phyloP scores from a whole-genome alignment of 1,140 invertebrate genomes.

The Cotesia glomerata region DNA sequence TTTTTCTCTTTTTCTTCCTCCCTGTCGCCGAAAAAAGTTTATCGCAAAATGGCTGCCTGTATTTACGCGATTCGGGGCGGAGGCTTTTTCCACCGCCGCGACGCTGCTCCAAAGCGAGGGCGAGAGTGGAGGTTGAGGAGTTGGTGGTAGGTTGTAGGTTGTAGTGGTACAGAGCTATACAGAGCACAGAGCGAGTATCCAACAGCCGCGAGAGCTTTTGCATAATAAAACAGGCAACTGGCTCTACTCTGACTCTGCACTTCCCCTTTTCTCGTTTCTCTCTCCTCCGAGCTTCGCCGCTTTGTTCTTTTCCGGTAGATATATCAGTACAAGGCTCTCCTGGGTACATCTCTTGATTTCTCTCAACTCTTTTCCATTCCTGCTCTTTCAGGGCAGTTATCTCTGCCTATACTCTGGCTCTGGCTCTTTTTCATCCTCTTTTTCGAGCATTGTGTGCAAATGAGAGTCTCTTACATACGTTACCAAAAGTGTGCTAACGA shows the following conservation, averaged over 20 bases:
- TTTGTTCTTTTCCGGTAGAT: slow-evolving; percentile 23
- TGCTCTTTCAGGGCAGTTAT: slow-evolving; percentile 21
- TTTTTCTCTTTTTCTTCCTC: slow-evolving; percentile 25
- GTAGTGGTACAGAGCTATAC: slow-evolving; percentile 31
- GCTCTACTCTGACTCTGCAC: slow-evolving; percentile 42
- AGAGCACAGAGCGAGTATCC: slow-evolving; percentile 46
- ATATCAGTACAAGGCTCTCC: neutral
- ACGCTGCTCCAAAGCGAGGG: slow-evolving; percentile 25
- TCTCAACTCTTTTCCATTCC: neutral
- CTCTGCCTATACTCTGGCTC: slow-evolving; percentile 17
- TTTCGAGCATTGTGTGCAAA: slow-evolving; percentile 9
- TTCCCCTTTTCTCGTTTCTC: slow-evolving; percentile 35
- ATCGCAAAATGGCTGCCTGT: slow-evolving; percentile 64
- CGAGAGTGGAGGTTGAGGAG: neutral
- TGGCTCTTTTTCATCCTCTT: neutral
- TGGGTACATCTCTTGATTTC: neutral
- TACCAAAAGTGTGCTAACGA: slow-evolving; percentile 10
- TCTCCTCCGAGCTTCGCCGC: slow-evolving; percentile 28
- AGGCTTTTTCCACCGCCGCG: slow-evolving; percentile 56
- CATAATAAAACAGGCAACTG: slow-evolving; percentile 61
- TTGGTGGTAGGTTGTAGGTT: neutral
- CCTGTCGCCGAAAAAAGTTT: slow-evolving; percentile 54
- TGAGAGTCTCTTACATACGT: neutral
- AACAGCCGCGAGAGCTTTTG: slow-evolving; percentile 63
- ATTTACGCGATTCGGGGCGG: slow-evolving; percentile 62